phyloP scores from a whole-genome alignment of 2,888 invertebrate species.

The Lasioglossum oenotherae region DNA sequence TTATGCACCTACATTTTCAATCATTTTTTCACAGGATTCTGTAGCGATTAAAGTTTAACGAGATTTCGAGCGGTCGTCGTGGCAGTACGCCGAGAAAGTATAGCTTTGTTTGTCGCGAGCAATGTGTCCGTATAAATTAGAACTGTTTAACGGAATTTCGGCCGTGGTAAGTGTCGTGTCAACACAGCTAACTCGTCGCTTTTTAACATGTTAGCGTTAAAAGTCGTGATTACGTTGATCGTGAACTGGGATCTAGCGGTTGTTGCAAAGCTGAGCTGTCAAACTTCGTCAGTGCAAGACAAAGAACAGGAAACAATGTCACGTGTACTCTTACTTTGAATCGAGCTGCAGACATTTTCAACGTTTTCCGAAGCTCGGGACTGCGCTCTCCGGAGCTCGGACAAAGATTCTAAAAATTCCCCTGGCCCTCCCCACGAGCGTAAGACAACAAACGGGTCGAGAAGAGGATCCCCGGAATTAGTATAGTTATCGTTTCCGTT shows the following conservation, averaged over 20 bases:
- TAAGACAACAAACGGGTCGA: slow-evolving; percentile 14
- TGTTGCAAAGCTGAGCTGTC: not conserved
- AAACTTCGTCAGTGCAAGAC: not conserved
- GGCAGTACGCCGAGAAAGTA: slow-evolving; percentile 3
- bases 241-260: not conserved
- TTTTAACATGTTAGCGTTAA: slow-evolving; percentile 36
- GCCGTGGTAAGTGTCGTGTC: slow-evolving; percentile 39
- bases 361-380: not conserved
- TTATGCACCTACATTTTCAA: not conserved
- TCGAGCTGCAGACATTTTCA: not conserved
- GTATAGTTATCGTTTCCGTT: slow-evolving; percentile 51
- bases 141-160: slow-evolving; percentile 37
- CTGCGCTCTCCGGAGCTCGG: not conserved
- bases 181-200: slow-evolving; percentile 41
- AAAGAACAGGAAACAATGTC: not conserved
- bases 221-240: not conserved
- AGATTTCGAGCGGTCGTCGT: not conserved
- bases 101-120: slow-evolving; percentile 35
- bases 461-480: slow-evolving; percentile 29
- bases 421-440: not conserved
- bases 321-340: not conserved
- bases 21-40: too few species aligned
- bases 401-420: not conserved
- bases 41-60: not conserved
- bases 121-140: slow-evolving; percentile 45